Percentiles rank a stretch among this genome's conserved stretches.
These are phyloP conservation scores for Hypomecis punctinalis DNA, from an alignment of 2,888 invertebrate genomes.

Conservation along the genomic window DNA sequence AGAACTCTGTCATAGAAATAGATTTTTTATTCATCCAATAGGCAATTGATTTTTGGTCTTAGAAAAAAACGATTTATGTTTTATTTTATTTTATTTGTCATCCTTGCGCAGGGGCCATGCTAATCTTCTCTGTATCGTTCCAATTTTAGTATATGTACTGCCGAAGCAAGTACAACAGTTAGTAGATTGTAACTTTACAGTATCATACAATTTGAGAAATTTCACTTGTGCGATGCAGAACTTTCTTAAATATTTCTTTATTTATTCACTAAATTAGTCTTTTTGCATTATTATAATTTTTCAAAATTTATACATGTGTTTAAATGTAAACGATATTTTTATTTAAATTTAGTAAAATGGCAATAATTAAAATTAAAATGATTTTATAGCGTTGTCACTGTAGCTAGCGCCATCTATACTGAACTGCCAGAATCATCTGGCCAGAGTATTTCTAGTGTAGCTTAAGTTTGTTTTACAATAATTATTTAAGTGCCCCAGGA, in stretches of 20 bases:
- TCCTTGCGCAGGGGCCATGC: constrained; percentile 71
- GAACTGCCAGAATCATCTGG: too few relatives aligned
- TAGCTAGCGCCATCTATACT: too few relatives aligned
- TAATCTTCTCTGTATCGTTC: constrained; percentile 63
- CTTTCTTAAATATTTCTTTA: background rate
- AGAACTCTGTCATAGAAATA: too few relatives aligned
- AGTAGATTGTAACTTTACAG: background rate
- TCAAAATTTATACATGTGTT: background rate
- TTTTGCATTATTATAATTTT: background rate
- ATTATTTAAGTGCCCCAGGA: too few relatives aligned
- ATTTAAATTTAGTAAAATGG: background rate
- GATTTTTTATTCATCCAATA: too few relatives aligned
- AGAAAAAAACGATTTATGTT: too few relatives aligned
- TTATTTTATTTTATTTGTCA: too few relatives aligned
- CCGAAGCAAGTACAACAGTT: constrained; percentile 59
- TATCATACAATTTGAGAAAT: constrained; percentile 10
- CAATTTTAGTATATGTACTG: constrained; percentile 71
- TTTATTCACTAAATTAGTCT: background rate
- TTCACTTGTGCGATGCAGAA: constrained; percentile 13
- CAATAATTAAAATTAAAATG: too few relatives aligned
- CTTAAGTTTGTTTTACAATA: too few relatives aligned
- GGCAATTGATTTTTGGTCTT: too few relatives aligned
- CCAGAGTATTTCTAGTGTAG: too few relatives aligned
- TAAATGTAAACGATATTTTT: background rate
- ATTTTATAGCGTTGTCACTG: too few relatives aligned